Base-by-base conservation (phyloP, 2,888 invertebrate genomes). In the Camptogramma bilineatum region DNA sequence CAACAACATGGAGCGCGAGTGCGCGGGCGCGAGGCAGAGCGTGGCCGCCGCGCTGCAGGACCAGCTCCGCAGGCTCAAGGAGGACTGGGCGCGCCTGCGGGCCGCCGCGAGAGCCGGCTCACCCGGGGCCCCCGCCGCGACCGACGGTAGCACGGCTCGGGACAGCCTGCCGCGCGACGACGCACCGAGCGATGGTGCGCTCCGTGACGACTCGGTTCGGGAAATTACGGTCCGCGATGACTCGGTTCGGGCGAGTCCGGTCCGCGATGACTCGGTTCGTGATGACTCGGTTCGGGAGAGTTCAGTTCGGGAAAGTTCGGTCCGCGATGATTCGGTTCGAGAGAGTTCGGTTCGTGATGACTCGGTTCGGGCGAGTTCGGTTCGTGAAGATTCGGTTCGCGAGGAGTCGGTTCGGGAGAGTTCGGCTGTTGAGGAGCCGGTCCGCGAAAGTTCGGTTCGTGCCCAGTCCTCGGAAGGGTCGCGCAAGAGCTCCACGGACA, bases 1-100 rank as follows among this genome's bases (percentile, higher is more conserved):
- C 83, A 94, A 94, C 58, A 94, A 95, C 84, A 83, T 95, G 75
- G 95, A 95, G 82, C 87, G 87, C 68, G 90, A 90, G 82, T 91
- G 93, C 71, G 73, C 53, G 31, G 86, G 77, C 47, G 88, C 88
- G 64, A 75, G 78, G 62, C 90, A 87, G 72, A 64, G 68, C 24
- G 85, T 86, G 31, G 73, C 82, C 47, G 24, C 68, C 4, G 84
- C 79, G 61, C 73, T 88, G 71, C 79, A 82, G 39, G 94, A 94
- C 75, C 92, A 92, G 71, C 86, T 94, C 73, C 86, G 34, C 64
- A 67, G 47, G 13, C 44, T 79, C 68, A 75, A 73, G 34, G 74
- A 71, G 53, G 74, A 69, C 66, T 50, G 63, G 55, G 18, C 66
- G 56, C 28, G 57, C 44, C 73, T 72, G 46, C 62, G 63, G 47